Conservation (phyloP, 2,797 vertebrate species). For the Salmo trutta region DNA sequence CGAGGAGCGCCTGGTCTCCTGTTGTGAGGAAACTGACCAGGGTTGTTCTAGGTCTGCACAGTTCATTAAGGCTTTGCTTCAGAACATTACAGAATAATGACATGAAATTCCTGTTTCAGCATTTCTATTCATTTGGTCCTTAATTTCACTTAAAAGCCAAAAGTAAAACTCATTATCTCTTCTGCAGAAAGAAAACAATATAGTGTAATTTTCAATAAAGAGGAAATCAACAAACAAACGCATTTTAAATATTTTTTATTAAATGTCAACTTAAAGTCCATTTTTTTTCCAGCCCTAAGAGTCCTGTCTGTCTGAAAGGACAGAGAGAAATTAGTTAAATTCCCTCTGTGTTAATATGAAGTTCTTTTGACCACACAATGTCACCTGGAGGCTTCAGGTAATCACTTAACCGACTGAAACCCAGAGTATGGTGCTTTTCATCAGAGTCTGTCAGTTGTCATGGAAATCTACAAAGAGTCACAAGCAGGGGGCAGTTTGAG, state of each 20-base stretch:
- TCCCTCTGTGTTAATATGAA: constrained; percentile 1
- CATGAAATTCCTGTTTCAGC: constrained; percentile 18
- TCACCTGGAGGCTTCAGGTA: constrained; percentile 12
- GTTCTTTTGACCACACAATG: background rate
- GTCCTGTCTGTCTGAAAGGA: background rate
- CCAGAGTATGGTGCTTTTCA: background rate
- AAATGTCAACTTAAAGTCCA: background rate
- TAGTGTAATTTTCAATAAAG: constrained; percentile 28
- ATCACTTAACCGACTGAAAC: constrained; percentile 3
- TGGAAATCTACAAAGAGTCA: constrained; percentile 34
- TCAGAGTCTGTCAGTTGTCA: constrained; percentile 37
- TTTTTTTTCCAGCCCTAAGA: background rate
- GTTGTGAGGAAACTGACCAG: background rate
- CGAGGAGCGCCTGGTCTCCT: constrained; percentile 9
- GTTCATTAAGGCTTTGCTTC: constrained; percentile 33
- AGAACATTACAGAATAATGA: constrained; percentile 42
- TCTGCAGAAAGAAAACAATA: constrained; percentile 23
- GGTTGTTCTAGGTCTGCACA: constrained; percentile 26
- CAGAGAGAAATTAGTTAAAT: background rate
- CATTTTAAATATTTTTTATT: background rate
- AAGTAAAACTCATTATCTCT: constrained; percentile 10
- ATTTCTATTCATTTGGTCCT: constrained; percentile 50
- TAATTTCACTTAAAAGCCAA: constrained; percentile 33
- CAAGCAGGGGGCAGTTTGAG: constrained; percentile 4
- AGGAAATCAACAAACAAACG: background rate